phyloP scores from a whole-genome alignment of 2,888 invertebrate species.

The Ectemnius lituratus region DNA sequence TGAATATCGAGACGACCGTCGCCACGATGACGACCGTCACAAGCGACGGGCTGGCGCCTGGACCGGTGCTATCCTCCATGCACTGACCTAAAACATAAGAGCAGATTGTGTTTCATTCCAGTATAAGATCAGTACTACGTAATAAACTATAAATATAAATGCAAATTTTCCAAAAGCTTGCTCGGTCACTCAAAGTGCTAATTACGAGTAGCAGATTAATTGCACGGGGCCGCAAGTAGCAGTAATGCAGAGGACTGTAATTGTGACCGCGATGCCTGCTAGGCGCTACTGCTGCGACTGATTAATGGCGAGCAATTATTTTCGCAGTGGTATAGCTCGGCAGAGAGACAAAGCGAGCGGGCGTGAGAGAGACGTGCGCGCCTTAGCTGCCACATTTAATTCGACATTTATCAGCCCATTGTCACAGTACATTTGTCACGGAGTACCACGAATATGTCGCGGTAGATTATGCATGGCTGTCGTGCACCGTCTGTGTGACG shows the following conservation, averaged over 20 bases:
- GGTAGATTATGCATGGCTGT: slow-evolving; percentile 48
- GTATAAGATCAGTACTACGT: not conserved
- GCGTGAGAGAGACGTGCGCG: slow-evolving; percentile 11
- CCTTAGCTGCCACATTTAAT: slow-evolving; percentile 47
- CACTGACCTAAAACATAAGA: slow-evolving; percentile 81
- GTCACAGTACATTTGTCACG: slow-evolving; percentile 52
- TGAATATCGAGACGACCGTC: slow-evolving; percentile 68
- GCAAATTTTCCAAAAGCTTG: too few relatives aligned
- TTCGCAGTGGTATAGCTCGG: not conserved
- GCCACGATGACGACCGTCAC: slow-evolving; percentile 67
- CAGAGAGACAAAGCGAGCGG: not conserved
- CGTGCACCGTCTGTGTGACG: slow-evolving; percentile 34
- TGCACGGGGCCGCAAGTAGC: not conserved
- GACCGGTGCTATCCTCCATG: slow-evolving; percentile 78
- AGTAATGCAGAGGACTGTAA: too few relatives aligned
- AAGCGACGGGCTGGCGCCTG: slow-evolving; percentile 65
- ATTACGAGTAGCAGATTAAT: not conserved
- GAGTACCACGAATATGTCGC: slow-evolving; percentile 41
- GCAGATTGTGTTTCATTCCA: not conserved
- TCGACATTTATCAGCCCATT: slow-evolving; percentile 43
- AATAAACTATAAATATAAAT: too few relatives aligned
- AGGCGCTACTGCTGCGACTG: too few relatives aligned
- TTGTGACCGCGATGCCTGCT: too few relatives aligned
- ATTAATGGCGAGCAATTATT: slow-evolving; percentile 1
- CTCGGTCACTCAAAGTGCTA: too few relatives aligned